A percentile compares a stretch with the other conserved stretches of the same genome.
phyloP scores from a whole-genome alignment of 2,113 vertebrate genomes.

The Microtus ochrogaster region DNA sequence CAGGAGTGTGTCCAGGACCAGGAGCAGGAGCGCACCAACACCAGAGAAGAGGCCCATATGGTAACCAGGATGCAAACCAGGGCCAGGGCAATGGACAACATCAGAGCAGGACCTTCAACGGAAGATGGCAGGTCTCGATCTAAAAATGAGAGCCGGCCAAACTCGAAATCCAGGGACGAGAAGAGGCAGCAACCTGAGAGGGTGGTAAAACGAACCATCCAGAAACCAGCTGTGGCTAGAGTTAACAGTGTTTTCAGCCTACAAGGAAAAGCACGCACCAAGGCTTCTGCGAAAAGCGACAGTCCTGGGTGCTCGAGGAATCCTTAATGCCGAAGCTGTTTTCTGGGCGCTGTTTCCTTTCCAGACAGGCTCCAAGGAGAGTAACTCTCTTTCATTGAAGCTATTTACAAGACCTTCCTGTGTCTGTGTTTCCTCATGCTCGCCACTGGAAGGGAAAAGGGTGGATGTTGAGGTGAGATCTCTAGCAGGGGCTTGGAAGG shows the following conservation, averaged over 20 bases:
- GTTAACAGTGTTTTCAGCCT: accelerated
- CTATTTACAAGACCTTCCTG: constrained; percentile 32
- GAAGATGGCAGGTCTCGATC: background rate
- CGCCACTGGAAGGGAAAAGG: background rate
- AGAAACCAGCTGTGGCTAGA: background rate
- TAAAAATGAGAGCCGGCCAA: background rate
- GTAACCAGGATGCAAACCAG: too few relatives aligned
- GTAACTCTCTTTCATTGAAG: background rate
- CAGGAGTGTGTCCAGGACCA: too few relatives aligned
- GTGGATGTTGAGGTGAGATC: background rate
- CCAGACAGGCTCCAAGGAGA: background rate
- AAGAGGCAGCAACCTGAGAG: background rate
- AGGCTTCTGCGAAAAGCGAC: background rate
- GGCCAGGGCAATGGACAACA: background rate
- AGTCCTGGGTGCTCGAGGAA: accelerated
- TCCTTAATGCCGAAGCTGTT: background rate
- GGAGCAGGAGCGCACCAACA: too few relatives aligned
- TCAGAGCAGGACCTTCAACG: background rate
- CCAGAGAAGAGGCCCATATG: too few relatives aligned
- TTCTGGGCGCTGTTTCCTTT: background rate
- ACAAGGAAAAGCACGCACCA: background rate
- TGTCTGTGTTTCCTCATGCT: constrained; percentile 18
- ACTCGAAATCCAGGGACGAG: background rate
- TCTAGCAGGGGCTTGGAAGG: too few relatives aligned
- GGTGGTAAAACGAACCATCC: background rate